Evolutionary conservation across 2,113 vertebrate species (phyloP), one percentile per base, ranked within the genome.

Genomic region (Tychaedon coryphoeus): DNA sequence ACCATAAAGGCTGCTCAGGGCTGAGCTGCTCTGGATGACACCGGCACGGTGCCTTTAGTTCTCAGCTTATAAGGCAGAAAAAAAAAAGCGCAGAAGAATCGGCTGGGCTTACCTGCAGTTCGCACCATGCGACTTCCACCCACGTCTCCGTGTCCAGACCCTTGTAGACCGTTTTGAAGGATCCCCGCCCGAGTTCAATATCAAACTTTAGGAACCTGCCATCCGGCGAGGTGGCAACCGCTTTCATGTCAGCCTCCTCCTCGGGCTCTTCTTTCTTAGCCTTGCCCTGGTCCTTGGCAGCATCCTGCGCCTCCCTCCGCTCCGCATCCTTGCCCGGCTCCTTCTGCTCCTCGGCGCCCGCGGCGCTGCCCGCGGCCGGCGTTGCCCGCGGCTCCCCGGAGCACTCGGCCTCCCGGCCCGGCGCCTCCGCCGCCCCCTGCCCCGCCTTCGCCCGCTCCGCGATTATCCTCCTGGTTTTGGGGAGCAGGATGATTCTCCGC

Each of bases 141-240:
- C 99, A 99, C 20, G 99, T 99, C 82, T 99, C 99, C 0, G 99
- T 99, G 97, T 99, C 99, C 82, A 99, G 98, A 17, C 99, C 99
- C 93, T 99, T 99, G 88, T 99, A 99, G 93, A 99, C 99, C 0
- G 99, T 99, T 97, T 99, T 99, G 98, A 99, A 99, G 81, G 99
- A 99, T 47, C 99, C 99, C 57, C 99, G 98, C 15, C 99, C 99
- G 60, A 99, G 98, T 95, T 99, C 99, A 67, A 99, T 99, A 96
- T 99, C 99, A 96, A 99, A 99, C 98, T 99, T 99, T n/a, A 99
- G 98, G 95, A 99, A 99, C 77, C 99, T 98, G 69, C 99, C 99
- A 13, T 99, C 98, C 14, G 98, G 98, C 33, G 99, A 99, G 67
- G 99, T 99, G 97, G 99, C 99, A 69, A 99, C 99, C 0, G 99